Evolutionary conservation across 2,888 invertebrate genomes (phyloP), one percentile per base, ranked within the genome.

Genomic region (Aphidoletes aphidimyza): DNA sequence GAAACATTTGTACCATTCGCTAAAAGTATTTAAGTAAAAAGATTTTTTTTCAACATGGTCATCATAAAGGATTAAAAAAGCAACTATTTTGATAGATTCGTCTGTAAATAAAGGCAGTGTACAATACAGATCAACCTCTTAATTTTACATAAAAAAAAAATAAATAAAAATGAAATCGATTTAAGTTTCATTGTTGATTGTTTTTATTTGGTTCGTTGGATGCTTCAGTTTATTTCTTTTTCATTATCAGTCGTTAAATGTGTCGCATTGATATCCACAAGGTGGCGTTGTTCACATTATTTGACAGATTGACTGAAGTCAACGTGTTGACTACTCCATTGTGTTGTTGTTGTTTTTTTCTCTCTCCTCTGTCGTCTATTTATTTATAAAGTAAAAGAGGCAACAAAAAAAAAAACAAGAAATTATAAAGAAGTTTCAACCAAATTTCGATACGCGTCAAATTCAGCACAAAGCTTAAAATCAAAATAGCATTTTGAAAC

Each of bases 251-350:
- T 5, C n/a, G 22, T 54, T 26, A 5, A 26, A 3, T n/a, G 2
- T 2, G 34, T 19, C 14, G 5, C 11, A 69, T 30, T 26, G 34
- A 69, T 30, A 69, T 69, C 14, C 69, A 14, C 11, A 11, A 69
- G 69, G 30, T 69, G 69, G 69, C 69, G 34, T 14, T 30, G 14
- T 30, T 30, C 11, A 1, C 14, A 69, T 17, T 1, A 30, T 30
- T 69, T 69, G 69, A 69, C 69, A 69, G 69, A 69, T 1, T 9
- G 8, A 30, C 30, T 69, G 14, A 69, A 69, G 69, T 69, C 34
- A 69, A 69, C 69, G 69, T 69, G 69, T 69, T 69, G 69, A 69
- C 69, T 69, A 30, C 69, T 69, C 69, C 69, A 69, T 69, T 69
- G 69, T 69, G 30, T 69, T 69, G 30, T 69, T 69, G 30, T 69